Evolutionary conservation across 37 sponge, comb jelly and placozoan species (phyloP).

Genomic region (Ianthella basta): DNA sequence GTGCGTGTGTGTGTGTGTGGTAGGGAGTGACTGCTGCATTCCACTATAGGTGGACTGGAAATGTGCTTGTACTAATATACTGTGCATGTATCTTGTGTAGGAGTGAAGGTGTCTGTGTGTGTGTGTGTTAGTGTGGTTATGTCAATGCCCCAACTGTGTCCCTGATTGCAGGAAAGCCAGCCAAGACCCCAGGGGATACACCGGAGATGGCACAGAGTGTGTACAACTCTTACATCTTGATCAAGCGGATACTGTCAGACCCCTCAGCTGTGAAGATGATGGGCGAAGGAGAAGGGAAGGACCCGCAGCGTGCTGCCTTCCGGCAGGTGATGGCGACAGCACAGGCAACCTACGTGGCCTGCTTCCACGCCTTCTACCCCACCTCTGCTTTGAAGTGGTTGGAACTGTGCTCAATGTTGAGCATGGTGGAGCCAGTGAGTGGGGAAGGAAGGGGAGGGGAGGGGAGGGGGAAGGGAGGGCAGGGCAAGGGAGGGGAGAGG

Average conservation of each 20-base stretch:
- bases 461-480: too few relatives aligned
- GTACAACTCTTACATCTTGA: slow-evolving; percentile 41
- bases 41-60: too few relatives aligned
- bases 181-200: slow-evolving; percentile 35
- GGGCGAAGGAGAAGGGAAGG: too few relatives aligned
- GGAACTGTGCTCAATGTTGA: slow-evolving; percentile 72
- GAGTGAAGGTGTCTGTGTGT: slow-evolving; percentile 31
- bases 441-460: too few relatives aligned
- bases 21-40: too few relatives aligned
- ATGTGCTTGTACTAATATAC: too few relatives aligned
- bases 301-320: neutral
- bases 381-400: slow-evolving; percentile 85
- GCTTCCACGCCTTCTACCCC: slow-evolving; percentile 94
- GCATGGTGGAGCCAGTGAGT: slow-evolving; percentile 79
- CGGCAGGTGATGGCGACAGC: slow-evolving; percentile 47
- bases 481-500: neutral
- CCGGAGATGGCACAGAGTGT: slow-evolving; percentile 68
- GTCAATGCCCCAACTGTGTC: neutral
- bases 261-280: neutral
- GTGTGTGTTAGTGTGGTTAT: slow-evolving; percentile 19
- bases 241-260: slow-evolving; percentile 65
- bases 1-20: neutral
- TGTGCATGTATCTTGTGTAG: too few relatives aligned
- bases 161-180: too few relatives aligned
- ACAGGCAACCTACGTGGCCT: slow-evolving; percentile 60